A percentile compares a stretch with the other conserved stretches of the same genome.
These are phyloP conservation scores for Drosophila acutilabella DNA, from an alignment of 2,888 invertebrate genomes.

Conservation along the genomic window DNA sequence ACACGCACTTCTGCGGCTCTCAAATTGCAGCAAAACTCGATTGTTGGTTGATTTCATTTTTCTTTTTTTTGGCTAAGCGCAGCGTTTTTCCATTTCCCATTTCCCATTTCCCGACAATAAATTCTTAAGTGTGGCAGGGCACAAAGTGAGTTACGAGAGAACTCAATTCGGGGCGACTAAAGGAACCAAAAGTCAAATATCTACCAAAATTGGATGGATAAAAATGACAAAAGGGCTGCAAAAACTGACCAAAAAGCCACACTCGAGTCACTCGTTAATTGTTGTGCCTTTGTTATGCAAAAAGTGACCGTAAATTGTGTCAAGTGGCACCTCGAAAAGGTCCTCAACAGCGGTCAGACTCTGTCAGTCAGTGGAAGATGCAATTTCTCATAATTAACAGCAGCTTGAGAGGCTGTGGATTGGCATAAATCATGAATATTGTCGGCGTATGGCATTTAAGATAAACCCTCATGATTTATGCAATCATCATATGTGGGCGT, in stretches of 20 bases:
- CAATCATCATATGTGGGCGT: conserved; percentile 12
- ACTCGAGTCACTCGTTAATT: conserved; percentile 45
- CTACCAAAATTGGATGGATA: conserved; percentile 4
- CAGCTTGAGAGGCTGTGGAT: conserved; percentile 56
- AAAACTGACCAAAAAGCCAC: conserved; percentile 18
- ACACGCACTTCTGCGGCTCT: conserved; percentile 49
- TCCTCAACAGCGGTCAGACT: conserved; percentile 1
- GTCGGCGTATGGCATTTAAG: conserved; percentile 40
- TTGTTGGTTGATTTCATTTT: conserved; percentile 23
- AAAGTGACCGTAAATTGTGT: conserved; percentile 66
- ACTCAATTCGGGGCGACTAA: conserved; percentile 60
- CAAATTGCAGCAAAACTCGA: conserved; percentile 18
- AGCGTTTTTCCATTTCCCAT: conserved; percentile 14
- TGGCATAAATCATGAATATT: conserved; percentile 63
- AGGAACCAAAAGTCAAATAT: conserved; percentile 60
- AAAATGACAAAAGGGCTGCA: background rate
- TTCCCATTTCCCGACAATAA: conserved; percentile 46
- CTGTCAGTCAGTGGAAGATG: conserved; percentile 6
- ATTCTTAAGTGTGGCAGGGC: conserved; percentile 25
- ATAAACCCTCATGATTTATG: conserved; percentile 52
- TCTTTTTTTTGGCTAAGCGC: conserved; percentile 25
- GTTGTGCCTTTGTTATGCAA: conserved; percentile 66
- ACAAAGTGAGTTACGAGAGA: conserved; percentile 39
- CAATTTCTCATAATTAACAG: conserved; percentile 69
- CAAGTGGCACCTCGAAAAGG: conserved; percentile 53